A percentile compares a stretch with the other conserved stretches of the same genome.
These are phyloP conservation scores for Morone chrysops DNA, from an alignment of 2,113 vertebrate genomes.

Conservation along the genomic window DNA sequence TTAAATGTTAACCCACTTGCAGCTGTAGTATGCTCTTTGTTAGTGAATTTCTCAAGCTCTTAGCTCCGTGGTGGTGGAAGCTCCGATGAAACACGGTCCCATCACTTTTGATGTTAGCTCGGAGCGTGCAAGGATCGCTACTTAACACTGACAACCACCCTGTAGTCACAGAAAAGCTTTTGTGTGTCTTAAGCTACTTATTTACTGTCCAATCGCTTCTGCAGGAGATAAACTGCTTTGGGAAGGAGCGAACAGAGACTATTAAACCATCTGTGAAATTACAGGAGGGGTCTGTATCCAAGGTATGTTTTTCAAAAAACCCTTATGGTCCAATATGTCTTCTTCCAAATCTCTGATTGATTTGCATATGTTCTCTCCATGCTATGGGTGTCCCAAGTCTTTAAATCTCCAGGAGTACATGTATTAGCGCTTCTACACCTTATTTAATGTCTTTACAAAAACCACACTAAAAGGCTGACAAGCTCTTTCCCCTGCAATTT, in stretches of 20 bases:
- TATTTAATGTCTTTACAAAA: conserved; percentile 47
- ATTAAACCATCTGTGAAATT: conserved; percentile 65
- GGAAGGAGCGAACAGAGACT: conserved; percentile 55
- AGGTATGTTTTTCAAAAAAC: conserved; percentile 24
- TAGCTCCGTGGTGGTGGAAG: conserved; percentile 39
- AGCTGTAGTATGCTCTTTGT: conserved; percentile 48
- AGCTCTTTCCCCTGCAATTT: neutral
- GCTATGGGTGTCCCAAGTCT: neutral
- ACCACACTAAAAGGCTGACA: neutral
- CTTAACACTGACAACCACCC: conserved; percentile 78
- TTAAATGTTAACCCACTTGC: conserved; percentile 52
- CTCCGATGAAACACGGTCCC: conserved; percentile 59
- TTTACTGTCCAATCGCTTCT: conserved; percentile 71
- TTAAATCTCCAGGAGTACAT: neutral
- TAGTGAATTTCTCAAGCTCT: conserved; percentile 50
- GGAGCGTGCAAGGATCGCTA: conserved; percentile 67
- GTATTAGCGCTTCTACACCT: neutral
- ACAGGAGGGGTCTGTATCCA: conserved; percentile 50
- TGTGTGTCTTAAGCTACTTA: conserved; percentile 79
- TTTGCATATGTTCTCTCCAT: conserved; percentile 44
- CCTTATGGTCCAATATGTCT: neutral
- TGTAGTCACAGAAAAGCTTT: conserved; percentile 69
- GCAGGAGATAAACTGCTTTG: conserved; percentile 72
- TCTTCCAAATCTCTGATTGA: conserved; percentile 21
- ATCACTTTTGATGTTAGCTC: conserved; percentile 77